A percentile compares a stretch with the other conserved stretches of the same genome.
Evolutionary conservation across 2,113 vertebrate species (phyloP).

Genomic region (Suncus etruscus): DNA sequence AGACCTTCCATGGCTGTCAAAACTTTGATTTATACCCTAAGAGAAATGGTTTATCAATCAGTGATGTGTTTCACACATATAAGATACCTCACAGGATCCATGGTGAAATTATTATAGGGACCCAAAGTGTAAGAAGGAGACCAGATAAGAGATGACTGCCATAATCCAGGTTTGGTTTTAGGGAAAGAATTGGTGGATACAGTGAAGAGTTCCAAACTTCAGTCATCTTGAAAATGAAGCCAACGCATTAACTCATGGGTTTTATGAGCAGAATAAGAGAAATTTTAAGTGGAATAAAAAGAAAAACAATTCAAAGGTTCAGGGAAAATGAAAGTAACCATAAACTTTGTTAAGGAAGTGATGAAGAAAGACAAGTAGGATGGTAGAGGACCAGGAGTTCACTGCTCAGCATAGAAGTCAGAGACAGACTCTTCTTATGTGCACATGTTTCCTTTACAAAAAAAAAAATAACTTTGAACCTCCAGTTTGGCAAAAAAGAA

Average conservation of each 20-base stretch:
- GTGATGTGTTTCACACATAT: not conserved
- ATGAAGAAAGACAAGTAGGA: not conserved
- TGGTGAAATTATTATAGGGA: not conserved
- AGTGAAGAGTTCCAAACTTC: not conserved
- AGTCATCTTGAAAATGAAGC: not conserved
- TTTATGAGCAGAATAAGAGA: not conserved
- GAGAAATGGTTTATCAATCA: not conserved
- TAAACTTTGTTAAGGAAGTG: not conserved
- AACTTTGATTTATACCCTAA: not conserved
- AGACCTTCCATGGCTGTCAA: not conserved
- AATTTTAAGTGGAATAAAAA: not conserved
- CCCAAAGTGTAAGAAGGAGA: not conserved
- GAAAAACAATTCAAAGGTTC: not conserved
- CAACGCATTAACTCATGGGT: not conserved
- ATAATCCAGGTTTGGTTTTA: not conserved
- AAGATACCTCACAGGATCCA: not conserved
- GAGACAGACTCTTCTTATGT: not conserved
- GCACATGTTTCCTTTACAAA: no score
- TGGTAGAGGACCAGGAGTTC: not conserved
- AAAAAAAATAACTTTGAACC: no score
- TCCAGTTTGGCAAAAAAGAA: no score
- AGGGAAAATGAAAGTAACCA: not conserved
- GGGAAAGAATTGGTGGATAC: rapidly evolving
- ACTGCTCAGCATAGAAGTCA: not conserved
- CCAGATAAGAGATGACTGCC: not conserved